A percentile compares a stretch with the other conserved stretches of the same genome.
Conservation (phyloP, 2,797 vertebrate species). For the Miichthys miiuy region DNA sequence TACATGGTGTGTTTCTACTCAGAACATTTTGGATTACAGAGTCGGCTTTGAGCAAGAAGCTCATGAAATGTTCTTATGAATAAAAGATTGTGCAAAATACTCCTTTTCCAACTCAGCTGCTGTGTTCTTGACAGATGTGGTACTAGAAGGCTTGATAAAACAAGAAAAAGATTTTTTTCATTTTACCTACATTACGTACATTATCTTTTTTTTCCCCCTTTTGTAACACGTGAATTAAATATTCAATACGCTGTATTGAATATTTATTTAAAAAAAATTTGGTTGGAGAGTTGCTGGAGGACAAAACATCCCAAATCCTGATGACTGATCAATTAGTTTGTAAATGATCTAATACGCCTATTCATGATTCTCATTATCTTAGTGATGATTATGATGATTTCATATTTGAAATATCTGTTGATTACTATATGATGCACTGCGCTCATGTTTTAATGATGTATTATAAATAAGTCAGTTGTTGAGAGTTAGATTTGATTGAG, state of each 20-base stretch:
- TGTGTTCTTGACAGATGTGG: constrained; percentile 11
- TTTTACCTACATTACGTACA: neutral
- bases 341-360: neutral
- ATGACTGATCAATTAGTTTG: neutral
- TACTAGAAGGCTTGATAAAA: constrained; percentile 13
- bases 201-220: neutral
- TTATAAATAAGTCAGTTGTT: neutral
- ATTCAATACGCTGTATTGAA: neutral
- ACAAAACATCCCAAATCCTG: neutral
- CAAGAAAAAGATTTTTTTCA: neutral
- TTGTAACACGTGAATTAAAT: neutral
- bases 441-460: neutral
- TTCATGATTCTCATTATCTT: neutral
- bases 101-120: neutral
- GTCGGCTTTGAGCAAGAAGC: neutral
- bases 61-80: constrained; percentile 23
- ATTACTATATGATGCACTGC: neutral
- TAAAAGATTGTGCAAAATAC: constrained; percentile 34
- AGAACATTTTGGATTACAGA: constrained; percentile 20
- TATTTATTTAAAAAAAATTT: too few relatives aligned
- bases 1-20: constrained; percentile 16
- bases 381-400: neutral
- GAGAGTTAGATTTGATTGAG: neutral
- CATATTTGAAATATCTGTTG: neutral
- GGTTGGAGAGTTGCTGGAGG: neutral